phyloP scores from a whole-genome alignment of 37 sponge, comb jelly and placozoan genomes.

The Axinella damicornis region DNA sequence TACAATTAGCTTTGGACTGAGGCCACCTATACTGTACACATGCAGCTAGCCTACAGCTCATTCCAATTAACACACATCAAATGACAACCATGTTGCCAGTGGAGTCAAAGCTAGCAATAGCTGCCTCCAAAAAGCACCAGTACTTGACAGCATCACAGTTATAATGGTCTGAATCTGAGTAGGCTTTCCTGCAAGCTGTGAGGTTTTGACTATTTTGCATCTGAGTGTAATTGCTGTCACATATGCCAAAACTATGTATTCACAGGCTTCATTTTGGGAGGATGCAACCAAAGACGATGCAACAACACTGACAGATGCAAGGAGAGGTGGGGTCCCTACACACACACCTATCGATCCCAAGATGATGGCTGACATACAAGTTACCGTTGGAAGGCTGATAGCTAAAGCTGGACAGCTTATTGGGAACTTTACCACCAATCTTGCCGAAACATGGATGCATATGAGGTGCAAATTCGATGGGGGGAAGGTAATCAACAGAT shows the following conservation, averaged over 20 bases:
- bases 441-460: slow-evolving; percentile 59
- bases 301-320: background rate
- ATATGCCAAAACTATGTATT: background rate
- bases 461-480: slow-evolving; percentile 59
- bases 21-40: too few relatives aligned
- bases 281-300: background rate
- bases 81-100: too few relatives aligned
- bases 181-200: too few relatives aligned
- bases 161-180: too few relatives aligned
- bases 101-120: too few relatives aligned
- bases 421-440: slow-evolving; percentile 55
- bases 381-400: background rate
- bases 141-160: too few relatives aligned
- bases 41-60: too few relatives aligned
- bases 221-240: too few relatives aligned
- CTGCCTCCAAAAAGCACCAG: too few relatives aligned
- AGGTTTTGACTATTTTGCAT: too few relatives aligned
- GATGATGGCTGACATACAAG: slow-evolving; percentile 25
- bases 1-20: too few relatives aligned
- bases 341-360: background rate
- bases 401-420: slow-evolving; percentile 30
- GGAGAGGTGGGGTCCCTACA: background rate
- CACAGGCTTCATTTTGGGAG: background rate
- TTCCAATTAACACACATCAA: too few relatives aligned
- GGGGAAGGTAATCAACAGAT: slow-evolving; percentile 44